Percentiles rank a stretch among this genome's conserved stretches.
phyloP scores from a whole-genome alignment of 2,888 invertebrate genomes.

The Drosophila buzzatii region DNA sequence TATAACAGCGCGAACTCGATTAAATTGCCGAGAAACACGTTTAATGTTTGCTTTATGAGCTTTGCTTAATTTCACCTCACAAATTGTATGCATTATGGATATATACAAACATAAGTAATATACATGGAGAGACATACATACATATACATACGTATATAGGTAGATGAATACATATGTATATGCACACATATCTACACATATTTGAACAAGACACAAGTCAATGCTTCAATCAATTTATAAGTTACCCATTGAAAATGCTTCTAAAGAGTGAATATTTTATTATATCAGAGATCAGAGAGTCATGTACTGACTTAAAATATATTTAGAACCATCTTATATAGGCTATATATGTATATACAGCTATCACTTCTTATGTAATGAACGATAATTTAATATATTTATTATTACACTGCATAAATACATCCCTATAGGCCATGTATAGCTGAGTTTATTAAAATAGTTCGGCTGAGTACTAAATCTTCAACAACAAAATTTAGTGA shows the following conservation, averaged over 20 bases:
- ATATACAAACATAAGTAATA: neutral
- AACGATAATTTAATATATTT: no score
- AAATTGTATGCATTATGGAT: slow-evolving; percentile 2
- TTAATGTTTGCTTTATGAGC: slow-evolving; percentile 75
- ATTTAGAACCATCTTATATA: no score
- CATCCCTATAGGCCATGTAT: no score
- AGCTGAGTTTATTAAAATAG: no score
- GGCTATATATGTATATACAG: no score
- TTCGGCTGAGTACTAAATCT: no score
- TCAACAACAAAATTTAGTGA: no score
- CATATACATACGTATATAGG: neutral
- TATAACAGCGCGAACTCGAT: slow-evolving; percentile 75
- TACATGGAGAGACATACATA: neutral
- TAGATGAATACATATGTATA: neutral
- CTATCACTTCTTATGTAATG: no score
- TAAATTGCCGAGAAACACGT: slow-evolving; percentile 67
- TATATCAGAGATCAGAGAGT: no score
- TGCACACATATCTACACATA: neutral
- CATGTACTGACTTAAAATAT: no score
- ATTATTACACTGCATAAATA: no score
- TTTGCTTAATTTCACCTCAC: slow-evolving; percentile 40
- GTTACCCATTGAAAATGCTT: neutral
- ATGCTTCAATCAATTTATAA: neutral
- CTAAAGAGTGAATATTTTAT: neutral
- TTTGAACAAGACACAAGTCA: neutral